Percentiles rank a stretch among this genome's conserved stretches.
Evolutionary conservation across 2,797 vertebrate genomes (phyloP).

Genomic region (Petrocephalus schoutedeni): DNA sequence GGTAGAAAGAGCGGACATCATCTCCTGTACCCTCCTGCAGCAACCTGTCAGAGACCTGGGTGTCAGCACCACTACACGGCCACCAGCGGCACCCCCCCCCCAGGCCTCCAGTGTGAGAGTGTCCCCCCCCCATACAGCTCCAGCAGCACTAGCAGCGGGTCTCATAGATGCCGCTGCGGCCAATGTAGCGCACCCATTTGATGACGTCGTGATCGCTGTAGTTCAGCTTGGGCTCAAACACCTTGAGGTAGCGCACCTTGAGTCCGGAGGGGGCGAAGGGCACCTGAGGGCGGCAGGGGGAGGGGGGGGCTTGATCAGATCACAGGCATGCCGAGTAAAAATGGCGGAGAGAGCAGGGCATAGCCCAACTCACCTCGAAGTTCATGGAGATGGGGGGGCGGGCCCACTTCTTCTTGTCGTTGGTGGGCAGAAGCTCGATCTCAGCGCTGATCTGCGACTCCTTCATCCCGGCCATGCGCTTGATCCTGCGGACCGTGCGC

Average conservation of each 20-base stretch:
- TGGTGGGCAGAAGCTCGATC: slow-evolving; percentile 93
- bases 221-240: slow-evolving; percentile 99
- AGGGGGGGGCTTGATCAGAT: neutral
- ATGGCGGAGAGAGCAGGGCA: neutral
- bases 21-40: neutral
- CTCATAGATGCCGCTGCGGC: slow-evolving; percentile 96
- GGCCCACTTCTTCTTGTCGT: slow-evolving; percentile 99
- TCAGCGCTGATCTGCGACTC: slow-evolving; percentile 98
- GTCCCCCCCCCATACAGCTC: slow-evolving; percentile 22
- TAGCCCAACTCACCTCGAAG: slow-evolving; percentile 78
- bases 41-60: neutral
- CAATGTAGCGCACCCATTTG: slow-evolving; percentile 99
- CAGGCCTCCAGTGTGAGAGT: neutral
- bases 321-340: neutral
- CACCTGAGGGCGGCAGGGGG: slow-evolving; percentile 61
- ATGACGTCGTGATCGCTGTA: slow-evolving; percentile 99
- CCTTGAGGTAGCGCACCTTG: slow-evolving; percentile 99
- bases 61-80: neutral
- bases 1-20: neutral
- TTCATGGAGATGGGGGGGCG: slow-evolving; percentile 99
- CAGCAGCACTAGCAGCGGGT: slow-evolving; percentile 82
- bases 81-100: neutral
- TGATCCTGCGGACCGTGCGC: slow-evolving; percentile 86
- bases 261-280: slow-evolving; percentile 97
- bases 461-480: slow-evolving; percentile 99